Evolutionary conservation across 1,140 invertebrate species (phyloP).

Genomic region (Carcinoscorpius rotundicauda): DNA sequence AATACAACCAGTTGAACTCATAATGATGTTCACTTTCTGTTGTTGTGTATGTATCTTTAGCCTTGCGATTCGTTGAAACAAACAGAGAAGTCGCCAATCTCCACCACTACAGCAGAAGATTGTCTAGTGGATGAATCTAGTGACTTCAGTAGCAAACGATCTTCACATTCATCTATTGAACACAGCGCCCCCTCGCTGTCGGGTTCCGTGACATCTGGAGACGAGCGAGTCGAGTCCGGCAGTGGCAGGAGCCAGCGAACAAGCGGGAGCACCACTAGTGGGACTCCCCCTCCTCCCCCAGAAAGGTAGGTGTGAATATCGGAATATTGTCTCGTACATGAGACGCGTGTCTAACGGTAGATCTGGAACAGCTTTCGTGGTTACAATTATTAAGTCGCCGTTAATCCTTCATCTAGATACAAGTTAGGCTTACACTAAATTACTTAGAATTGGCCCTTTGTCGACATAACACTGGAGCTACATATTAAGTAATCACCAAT

Average conservation of each 20-base stretch:
- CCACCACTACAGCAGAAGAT: conserved; percentile 11
- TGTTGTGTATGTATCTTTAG: too few species aligned
- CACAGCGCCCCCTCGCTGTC: conserved; percentile 11
- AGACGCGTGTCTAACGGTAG: too few species aligned
- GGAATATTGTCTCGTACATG: background rate
- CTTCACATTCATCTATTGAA: conserved; percentile 18
- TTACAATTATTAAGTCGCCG: too few species aligned
- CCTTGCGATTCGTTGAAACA: too few species aligned
- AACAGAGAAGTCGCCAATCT: conserved; percentile 5
- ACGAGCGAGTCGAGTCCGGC: background rate
- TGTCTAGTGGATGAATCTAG: conserved; percentile 6
- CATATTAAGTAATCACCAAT: too few species aligned
- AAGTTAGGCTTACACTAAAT: too few species aligned
- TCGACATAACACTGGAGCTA: too few species aligned
- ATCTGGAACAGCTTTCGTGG: too few species aligned
- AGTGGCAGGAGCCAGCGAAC: conserved; percentile 11
- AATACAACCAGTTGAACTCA: too few species aligned
- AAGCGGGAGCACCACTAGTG: conserved; percentile 9
- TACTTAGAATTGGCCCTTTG: too few species aligned
- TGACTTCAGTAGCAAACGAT: conserved; percentile 18
- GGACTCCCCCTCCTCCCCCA: conserved; percentile 19
- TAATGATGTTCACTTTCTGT: too few species aligned
- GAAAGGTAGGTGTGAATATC: conserved; percentile 16
- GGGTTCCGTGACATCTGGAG: conserved; percentile 6
- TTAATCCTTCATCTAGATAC: too few species aligned